Percentiles rank a stretch among this genome's conserved stretches.
Evolutionary conservation across 1,140 invertebrate genomes (phyloP).

Genomic region (Arctopsyche grandis): DNA sequence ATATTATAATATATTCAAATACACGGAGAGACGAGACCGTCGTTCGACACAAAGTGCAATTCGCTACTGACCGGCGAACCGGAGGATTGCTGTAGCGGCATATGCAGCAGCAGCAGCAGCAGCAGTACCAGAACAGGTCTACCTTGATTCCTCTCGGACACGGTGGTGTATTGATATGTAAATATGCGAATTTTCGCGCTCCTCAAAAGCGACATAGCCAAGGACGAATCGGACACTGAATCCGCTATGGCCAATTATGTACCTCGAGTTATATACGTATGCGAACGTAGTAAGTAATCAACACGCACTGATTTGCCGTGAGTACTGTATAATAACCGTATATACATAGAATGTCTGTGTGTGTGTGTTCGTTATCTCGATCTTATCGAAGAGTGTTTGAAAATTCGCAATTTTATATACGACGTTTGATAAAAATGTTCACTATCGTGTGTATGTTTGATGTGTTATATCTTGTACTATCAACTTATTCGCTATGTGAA

Average conservation of each 20-base stretch:
- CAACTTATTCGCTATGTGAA: too few relatives aligned
- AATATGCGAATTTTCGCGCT: conserved; percentile 2
- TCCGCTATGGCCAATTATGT: neutral
- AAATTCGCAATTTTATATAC: too few relatives aligned
- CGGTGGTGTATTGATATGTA: neutral
- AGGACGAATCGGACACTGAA: neutral
- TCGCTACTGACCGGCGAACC: neutral
- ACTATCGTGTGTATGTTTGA: too few relatives aligned
- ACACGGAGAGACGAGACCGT: neutral
- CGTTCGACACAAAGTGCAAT: neutral
- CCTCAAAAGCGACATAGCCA: neutral
- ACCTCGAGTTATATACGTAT: too few relatives aligned
- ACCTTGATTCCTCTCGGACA: neutral
- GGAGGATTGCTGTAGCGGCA: neutral
- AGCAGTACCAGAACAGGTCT: conserved; percentile 8
- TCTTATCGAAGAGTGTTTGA: too few relatives aligned
- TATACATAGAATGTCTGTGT: too few relatives aligned
- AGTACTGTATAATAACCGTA: too few relatives aligned
- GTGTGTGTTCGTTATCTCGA: too few relatives aligned
- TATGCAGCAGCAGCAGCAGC: neutral
- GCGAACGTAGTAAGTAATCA: neutral
- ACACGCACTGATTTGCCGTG: neutral
- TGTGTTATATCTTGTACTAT: too few relatives aligned
- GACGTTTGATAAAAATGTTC: too few relatives aligned
- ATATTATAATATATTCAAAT: too few relatives aligned